Percentiles rank a stretch among this genome's conserved stretches.
Conservation (phyloP, 2,888 invertebrate species). For the Campopleginae sp. region DNA sequence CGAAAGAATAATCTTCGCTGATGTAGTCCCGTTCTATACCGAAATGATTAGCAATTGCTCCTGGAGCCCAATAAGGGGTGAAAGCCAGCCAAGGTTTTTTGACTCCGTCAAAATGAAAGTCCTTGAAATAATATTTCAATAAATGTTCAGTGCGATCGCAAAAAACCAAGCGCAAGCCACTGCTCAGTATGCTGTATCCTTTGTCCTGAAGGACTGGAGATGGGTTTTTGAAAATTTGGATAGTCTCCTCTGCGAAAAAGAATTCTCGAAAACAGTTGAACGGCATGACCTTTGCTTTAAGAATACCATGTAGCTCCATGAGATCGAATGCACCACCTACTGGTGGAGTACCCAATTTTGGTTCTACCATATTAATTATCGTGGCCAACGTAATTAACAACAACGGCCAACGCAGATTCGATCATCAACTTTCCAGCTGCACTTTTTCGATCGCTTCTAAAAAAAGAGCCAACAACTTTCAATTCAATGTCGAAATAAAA, state of each 20-base stretch:
- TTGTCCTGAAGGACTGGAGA: background rate
- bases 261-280: background rate
- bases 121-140: conserved; percentile 1
- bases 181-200: background rate
- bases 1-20: conserved; percentile 77
- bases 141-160: background rate
- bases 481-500: background rate
- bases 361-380: background rate
- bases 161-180: background rate
- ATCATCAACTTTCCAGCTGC: background rate
- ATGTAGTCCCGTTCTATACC: background rate
- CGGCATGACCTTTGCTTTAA: background rate
- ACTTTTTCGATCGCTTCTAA: background rate
- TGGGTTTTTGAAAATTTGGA: background rate
- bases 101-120: background rate
- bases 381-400: background rate
- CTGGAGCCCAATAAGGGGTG: background rate
- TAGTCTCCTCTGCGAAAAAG: background rate
- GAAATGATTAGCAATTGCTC: background rate
- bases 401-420: background rate
- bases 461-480: background rate
- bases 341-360: background rate
- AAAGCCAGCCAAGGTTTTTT: background rate
- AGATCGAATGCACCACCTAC: background rate
- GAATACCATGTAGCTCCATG: background rate